A percentile compares a stretch with the other conserved stretches of the same genome.
Conservation (phyloP, 2,113 vertebrate genomes). For the Labrus mixtus region DNA sequence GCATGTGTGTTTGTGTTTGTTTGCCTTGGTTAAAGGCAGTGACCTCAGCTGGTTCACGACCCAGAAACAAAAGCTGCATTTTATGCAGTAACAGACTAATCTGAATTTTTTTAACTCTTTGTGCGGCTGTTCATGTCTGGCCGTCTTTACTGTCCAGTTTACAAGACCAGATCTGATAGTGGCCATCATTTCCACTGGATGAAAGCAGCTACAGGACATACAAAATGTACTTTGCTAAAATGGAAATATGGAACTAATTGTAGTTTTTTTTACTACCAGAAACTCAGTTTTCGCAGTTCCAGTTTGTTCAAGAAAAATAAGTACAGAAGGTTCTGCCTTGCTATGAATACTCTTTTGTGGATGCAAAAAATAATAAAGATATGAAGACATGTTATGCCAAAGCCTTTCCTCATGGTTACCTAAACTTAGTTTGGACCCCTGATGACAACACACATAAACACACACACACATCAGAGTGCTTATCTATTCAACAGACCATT, state of each 20-base stretch:
- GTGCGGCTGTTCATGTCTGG: not conserved
- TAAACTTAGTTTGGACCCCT: not conserved
- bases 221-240: conserved; percentile 21
- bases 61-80: conserved; percentile 73
- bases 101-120: conserved; percentile 52
- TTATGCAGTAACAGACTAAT: conserved; percentile 40
- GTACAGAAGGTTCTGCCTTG: not conserved
- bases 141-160: conserved; percentile 17
- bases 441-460: conserved; percentile 16
- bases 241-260: conserved; percentile 35
- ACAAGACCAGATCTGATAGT: conserved; percentile 52
- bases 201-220: conserved; percentile 29
- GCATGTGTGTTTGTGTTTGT: conserved; percentile 53
- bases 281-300: not conserved
- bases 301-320: not conserved
- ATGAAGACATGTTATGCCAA: not conserved
- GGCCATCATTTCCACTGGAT: conserved; percentile 25
- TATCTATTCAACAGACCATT: conserved; percentile 32
- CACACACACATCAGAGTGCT: conserved; percentile 9
- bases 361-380: not conserved
- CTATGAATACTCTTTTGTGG: not conserved
- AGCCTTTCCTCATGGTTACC: not conserved
- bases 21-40: conserved; percentile 63
- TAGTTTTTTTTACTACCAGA: not conserved
- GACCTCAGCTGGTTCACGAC: conserved; percentile 66